Percentiles rank a stretch among this genome's conserved stretches.
Conservation (phyloP, 2,888 invertebrate genomes). For the Cylloceria caligata region DNA sequence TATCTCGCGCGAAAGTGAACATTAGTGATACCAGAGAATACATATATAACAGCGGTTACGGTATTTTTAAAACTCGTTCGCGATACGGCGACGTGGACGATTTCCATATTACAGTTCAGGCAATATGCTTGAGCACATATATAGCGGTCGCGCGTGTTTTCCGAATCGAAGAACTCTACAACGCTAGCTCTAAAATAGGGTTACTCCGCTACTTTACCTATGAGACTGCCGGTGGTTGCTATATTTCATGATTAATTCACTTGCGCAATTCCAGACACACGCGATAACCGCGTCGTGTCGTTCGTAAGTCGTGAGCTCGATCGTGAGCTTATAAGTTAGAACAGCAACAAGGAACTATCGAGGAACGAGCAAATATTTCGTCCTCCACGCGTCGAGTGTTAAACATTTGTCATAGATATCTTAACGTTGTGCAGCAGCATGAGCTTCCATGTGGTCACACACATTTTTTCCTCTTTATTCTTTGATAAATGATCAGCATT, state of each 20-base stretch:
- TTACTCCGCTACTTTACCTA: constrained; percentile 28
- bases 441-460: constrained; percentile 11
- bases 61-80: constrained; percentile 41
- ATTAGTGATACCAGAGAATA: constrained; percentile 27
- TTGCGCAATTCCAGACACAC: constrained; percentile 59
- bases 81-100: constrained; percentile 6
- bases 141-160: background rate
- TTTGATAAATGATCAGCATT: constrained; percentile 11
- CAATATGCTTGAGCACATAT: background rate
- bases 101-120: constrained; percentile 39
- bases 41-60: constrained; percentile 33
- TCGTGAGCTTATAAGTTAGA: constrained; percentile 23
- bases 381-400: constrained; percentile 17
- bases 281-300: constrained; percentile 47
- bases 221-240: constrained; percentile 19
- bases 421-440: background rate
- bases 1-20: constrained; percentile 39
- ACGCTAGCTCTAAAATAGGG: constrained; percentile 14
- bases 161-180: constrained; percentile 8
- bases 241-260: constrained; percentile 61
- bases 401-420: constrained; percentile 20
- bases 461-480: too few species aligned
- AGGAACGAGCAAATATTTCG: constrained; percentile 49
- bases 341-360: constrained; percentile 18
- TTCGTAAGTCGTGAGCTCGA: constrained; percentile 19